Percentiles rank a stretch among this genome's conserved stretches.
phyloP scores from a whole-genome alignment of 2,888 invertebrate species.

The Vannuccia rotundouncinata region DNA sequence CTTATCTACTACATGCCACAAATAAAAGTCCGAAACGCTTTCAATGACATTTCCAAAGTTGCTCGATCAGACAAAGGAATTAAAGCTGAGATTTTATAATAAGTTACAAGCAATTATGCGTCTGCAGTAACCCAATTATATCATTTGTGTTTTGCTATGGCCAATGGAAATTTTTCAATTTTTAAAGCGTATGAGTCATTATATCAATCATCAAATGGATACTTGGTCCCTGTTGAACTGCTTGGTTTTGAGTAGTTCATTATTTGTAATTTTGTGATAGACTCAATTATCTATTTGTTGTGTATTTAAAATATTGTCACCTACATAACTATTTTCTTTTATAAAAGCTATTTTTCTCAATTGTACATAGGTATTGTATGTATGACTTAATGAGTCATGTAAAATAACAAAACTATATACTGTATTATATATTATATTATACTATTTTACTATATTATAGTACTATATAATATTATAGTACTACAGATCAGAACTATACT shows the following conservation, averaged over 20 bases:
- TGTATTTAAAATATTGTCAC: neutral
- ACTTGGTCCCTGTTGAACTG: neutral
- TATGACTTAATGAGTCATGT: neutral
- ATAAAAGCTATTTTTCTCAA: neutral
- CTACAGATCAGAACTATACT: too few species aligned
- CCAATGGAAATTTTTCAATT: neutral
- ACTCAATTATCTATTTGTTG: neutral
- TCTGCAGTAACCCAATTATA: too few species aligned
- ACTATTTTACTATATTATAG: too few species aligned
- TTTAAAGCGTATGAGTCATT: neutral
- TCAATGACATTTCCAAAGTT: too few species aligned
- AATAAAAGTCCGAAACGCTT: too few species aligned
- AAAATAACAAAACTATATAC: neutral
- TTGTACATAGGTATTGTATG: neutral
- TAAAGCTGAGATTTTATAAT: too few species aligned
- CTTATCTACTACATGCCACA: too few species aligned
- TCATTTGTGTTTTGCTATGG: too few species aligned
- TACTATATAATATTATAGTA: too few species aligned
- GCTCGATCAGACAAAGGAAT: too few species aligned
- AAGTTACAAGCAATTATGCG: too few species aligned
- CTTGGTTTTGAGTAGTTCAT: neutral
- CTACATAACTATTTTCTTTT: neutral
- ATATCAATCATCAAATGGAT: neutral
- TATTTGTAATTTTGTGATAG: neutral
- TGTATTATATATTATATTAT: neutral